Evolutionary conservation across 2,113 vertebrate genomes (phyloP), one percentile per base, ranked within the genome.

Genomic region (Pterocles gutturalis): DNA sequence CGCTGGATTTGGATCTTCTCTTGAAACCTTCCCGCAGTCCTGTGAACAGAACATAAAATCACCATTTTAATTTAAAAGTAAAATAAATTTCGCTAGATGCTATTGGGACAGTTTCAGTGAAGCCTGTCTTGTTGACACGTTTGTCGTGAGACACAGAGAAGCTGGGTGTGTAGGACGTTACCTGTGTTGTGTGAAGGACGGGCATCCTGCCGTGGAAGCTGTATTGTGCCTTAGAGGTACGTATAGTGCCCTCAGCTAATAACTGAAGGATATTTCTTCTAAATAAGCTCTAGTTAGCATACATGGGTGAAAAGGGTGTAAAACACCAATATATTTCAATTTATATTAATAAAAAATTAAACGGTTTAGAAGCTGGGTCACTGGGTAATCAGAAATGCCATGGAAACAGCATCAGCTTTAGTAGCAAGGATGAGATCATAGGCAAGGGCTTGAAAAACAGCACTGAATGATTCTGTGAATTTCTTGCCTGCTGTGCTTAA

Each of bases 401-500:
- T 93, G 90, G 89, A 95, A 96, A 93, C 80, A 79, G 53, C 77
- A 71, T 66, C 26, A 71, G 54, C 72, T 82, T 90, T 71, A 79
- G 80, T 49, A 81, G 86, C 82, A 84, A 54, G 0, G 0, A 82
- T 96, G 86, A 96, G 73, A 71, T 96, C 94, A 87, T 61, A 89
- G 76, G 13, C 17, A 6, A 78, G 43, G 53, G 51, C 53, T 87
- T 93, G 82, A 84, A 82, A 93, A 96, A 69, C 73, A 93, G 49
- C 88, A 31, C 24, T 46, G 84, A 78, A 70, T 76, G 66, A 90
- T 92, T 87, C 78, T 75, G 48, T 87, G 81, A 88, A 84, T 91
- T 92, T 78, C 72, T 87, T 93, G 31, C 57, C 77, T 97, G 91
- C 91, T 96, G 82, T 87, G 64, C 60, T 91, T 93, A 89, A 90